These are phyloP conservation scores for Alcis repandata DNA, from an alignment of 2,888 invertebrate species.

Conservation along the genomic window DNA sequence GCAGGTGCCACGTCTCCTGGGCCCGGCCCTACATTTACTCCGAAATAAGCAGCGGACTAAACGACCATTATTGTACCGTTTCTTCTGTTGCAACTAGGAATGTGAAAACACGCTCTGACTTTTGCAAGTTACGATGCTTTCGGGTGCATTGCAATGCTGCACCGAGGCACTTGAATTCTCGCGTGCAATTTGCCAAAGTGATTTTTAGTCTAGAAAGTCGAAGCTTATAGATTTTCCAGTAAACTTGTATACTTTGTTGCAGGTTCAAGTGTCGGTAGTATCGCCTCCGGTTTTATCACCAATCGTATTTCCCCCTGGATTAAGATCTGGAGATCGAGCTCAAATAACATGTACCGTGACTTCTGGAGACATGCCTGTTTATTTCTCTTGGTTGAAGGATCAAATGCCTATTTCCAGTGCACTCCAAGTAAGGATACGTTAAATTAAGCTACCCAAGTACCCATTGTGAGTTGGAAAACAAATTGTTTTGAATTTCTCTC, in stretches of 20 bases:
- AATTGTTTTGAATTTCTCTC: not conserved
- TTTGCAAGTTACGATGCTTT: slow-evolving; percentile 37
- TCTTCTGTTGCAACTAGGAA: slow-evolving; percentile 27
- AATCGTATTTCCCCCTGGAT: slow-evolving; percentile 92
- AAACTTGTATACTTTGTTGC: slow-evolving; percentile 32
- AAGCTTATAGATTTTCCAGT: slow-evolving; percentile 9
- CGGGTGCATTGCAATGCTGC: slow-evolving; percentile 25
- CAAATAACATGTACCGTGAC: slow-evolving; percentile 95
- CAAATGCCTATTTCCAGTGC: slow-evolving; percentile 87
- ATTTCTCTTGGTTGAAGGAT: slow-evolving; percentile 89
- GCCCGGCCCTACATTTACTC: slow-evolving; percentile 29
- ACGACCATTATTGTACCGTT: slow-evolving; percentile 31
- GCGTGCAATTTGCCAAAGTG: slow-evolving; percentile 31
- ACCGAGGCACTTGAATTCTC: slow-evolving; percentile 25
- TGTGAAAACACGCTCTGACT: slow-evolving; percentile 36
- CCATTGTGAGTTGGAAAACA: not conserved
- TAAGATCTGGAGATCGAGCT: slow-evolving; percentile 92
- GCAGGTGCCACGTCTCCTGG: slow-evolving; percentile 39
- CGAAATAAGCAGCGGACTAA: slow-evolving; percentile 39
- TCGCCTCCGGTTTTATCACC: slow-evolving; percentile 94
- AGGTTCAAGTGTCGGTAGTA: slow-evolving; percentile 81
- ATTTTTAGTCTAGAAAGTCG: slow-evolving; percentile 14
- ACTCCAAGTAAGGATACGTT: slow-evolving; percentile 82
- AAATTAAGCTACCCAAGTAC: not conserved
- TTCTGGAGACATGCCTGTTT: slow-evolving; percentile 89